Evolutionary conservation across 37 sponge, comb jelly and placozoan species (phyloP).

Genomic region (Chondrilla cf. caribensis): DNA sequence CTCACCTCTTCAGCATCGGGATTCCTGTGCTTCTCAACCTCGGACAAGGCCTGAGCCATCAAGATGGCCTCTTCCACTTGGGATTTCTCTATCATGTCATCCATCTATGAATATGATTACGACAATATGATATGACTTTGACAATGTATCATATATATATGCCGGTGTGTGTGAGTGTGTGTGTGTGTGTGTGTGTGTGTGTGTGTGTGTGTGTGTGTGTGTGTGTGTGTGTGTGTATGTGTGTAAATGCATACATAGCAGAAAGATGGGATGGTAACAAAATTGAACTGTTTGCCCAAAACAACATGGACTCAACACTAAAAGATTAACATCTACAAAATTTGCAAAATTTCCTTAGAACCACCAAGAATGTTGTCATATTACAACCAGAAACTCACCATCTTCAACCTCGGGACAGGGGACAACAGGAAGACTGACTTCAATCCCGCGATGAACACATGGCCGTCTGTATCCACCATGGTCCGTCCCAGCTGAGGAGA

Average conservation of each 20-base stretch:
- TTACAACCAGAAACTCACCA: not conserved
- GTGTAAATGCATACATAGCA: not conserved
- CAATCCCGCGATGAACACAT: conserved; percentile 40
- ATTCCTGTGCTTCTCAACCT: conserved; percentile 39
- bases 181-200: conserved; percentile 8
- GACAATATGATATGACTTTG: not conserved
- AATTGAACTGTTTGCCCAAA: too few species aligned
- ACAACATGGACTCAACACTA: too few species aligned
- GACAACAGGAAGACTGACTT: conserved; percentile 54
- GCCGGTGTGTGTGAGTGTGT: conserved; percentile 3
- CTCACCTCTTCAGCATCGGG: conserved; percentile 18
- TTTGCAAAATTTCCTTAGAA: too few species aligned
- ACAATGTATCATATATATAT: not conserved
- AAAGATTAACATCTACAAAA: too few species aligned
- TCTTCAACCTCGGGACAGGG: conserved; percentile 16
- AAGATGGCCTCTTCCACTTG: conserved; percentile 71
- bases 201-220: not conserved
- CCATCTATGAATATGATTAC: conserved; percentile 26
- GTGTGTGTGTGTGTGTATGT: conserved; percentile 10
- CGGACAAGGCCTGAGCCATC: conserved; percentile 64
- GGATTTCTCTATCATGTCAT: conserved; percentile 44
- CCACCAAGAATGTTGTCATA: too few species aligned
- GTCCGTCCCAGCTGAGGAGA: conserved; percentile 8
- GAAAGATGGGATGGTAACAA: too few species aligned
- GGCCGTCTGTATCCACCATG: conserved; percentile 26